Base-by-base conservation (phyloP, 2,797 vertebrate genomes). In the Synanceia verrucosa region DNA sequence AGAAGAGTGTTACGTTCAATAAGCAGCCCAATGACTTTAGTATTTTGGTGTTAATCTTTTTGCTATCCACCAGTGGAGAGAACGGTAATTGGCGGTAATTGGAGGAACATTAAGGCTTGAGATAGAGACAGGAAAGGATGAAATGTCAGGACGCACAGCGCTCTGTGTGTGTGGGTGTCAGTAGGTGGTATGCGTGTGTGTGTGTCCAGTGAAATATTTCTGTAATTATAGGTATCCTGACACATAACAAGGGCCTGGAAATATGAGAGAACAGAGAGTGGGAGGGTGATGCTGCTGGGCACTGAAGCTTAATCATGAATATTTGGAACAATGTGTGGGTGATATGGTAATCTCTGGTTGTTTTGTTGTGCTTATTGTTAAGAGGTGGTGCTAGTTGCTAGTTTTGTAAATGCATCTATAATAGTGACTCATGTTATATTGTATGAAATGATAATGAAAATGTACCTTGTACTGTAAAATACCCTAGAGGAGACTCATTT, bases 71-170 rank as follows among this genome's bases (percentile, higher is more conserved):
- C 77, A 36, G 47, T 39, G 60, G 65, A 21, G 65, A 78, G 60
- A 50, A 65, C 56, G 34, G 86, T 90, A 90, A 92, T 90, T 84
- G 84, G 61, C 34, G 9, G 73, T 88, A 90, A 89, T 86, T 89
- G 77, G 73, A 73, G 67, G 48, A 71, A 84, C 65, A 82, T 83
- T 75, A 83, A 65, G 51, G 66, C 39, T 29, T 47, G 39, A 69
- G 67, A 83, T 73, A 56, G 60, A 70, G 71, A 80, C 62, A 73
- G 78, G 75, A 82, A 83, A 65, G 48, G 56, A 1, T 76, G 59
- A 74, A 76, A 82, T 84, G 44, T 48, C 53, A 59, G 78, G 79
- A 83, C 44, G 57, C 18, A 33, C 44, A 14, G 47, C 51, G 64
- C 52, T 62, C 52, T 70, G 29, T 59, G 39, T 56, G 18, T 26